Evolutionary conservation across 2,113 vertebrate genomes (phyloP).

Genomic region (Crypturellus undulatus): DNA sequence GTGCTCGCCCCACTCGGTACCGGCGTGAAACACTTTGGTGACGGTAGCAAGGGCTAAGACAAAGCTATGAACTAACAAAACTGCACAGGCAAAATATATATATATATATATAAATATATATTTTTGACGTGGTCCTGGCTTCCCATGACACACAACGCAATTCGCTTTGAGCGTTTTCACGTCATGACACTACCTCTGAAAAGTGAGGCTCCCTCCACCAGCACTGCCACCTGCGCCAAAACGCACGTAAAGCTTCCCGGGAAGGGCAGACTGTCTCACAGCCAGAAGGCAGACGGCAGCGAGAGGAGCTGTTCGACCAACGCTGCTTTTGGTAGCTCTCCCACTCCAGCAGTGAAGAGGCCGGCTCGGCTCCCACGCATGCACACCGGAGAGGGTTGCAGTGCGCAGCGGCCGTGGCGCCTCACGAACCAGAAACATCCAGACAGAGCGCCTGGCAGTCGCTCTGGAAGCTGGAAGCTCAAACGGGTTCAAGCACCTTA

Average conservation of each 20-base stretch:
- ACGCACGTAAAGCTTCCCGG: neutral
- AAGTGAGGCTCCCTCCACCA: constrained; percentile 16
- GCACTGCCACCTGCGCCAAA: neutral
- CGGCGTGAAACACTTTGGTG: neutral
- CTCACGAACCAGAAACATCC: neutral
- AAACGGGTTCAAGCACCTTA: constrained; percentile 42
- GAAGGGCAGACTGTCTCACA: neutral
- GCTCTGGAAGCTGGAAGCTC: constrained; percentile 66
- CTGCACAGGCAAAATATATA: constrained; percentile 63
- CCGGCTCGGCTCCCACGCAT: neutral
- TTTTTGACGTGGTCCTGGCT: constrained; percentile 37
- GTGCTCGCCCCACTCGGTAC: neutral
- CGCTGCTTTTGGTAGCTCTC: neutral
- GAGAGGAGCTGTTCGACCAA: neutral
- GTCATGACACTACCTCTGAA: neutral
- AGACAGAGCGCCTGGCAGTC: constrained; percentile 20
- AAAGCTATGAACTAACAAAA: constrained; percentile 45
- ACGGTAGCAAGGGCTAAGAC: constrained; percentile 33
- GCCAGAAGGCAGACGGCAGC: constrained; percentile 7
- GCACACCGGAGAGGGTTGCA: neutral
- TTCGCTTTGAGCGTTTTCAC: constrained; percentile 32
- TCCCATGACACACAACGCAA: constrained; percentile 27
- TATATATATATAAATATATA: neutral
- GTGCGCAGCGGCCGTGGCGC: neutral
- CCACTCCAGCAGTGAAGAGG: neutral